phyloP scores from a whole-genome alignment of 2,797 vertebrate genomes.

The Falco novaeseelandiae region DNA sequence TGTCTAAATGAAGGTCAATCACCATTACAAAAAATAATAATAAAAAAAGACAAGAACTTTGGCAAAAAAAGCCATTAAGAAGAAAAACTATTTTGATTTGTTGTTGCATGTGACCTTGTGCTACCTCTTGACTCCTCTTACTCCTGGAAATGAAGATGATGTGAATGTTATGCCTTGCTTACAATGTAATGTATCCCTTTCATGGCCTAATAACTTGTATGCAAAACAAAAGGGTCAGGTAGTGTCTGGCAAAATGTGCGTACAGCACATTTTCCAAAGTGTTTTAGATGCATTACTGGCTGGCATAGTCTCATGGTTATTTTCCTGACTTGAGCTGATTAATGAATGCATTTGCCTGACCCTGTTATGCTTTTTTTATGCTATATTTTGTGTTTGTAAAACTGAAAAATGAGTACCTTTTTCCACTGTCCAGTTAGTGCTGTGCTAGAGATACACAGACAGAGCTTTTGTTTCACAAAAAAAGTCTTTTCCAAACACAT shows the following conservation, averaged over 20 bases:
- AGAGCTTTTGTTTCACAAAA: neutral
- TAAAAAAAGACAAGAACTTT: neutral
- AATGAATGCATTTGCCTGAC: neutral
- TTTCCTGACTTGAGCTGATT: neutral
- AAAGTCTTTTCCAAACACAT: neutral
- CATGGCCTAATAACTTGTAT: neutral
- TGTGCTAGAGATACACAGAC: neutral
- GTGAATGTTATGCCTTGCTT: neutral
- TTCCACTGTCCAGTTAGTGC: neutral
- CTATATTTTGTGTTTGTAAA: neutral
- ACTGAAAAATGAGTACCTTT: neutral
- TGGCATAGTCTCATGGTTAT: neutral
- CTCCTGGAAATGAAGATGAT: neutral
- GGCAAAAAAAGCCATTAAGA: neutral
- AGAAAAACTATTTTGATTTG: neutral
- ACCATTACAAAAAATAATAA: neutral
- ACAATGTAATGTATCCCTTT: neutral
- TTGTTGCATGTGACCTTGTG: neutral
- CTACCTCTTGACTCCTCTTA: neutral
- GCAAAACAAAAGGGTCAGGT: neutral
- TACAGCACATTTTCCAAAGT: neutral
- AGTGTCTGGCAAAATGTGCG: neutral
- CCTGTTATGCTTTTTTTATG: neutral
- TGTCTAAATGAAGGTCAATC: neutral
- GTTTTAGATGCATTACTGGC: neutral